Conservation (phyloP, 2,888 invertebrate genomes). For the Rotaria macrura region DNA sequence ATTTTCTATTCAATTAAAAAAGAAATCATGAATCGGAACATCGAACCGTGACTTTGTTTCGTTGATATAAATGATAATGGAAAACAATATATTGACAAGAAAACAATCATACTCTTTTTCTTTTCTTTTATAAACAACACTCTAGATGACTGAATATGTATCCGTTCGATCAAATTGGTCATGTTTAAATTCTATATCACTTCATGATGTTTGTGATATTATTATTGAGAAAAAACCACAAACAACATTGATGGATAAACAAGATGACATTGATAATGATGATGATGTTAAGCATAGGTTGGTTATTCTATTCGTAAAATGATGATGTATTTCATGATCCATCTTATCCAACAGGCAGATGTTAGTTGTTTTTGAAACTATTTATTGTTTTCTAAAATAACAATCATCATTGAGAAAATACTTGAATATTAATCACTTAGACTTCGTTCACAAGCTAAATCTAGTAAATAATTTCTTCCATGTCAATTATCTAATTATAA, state of each 20-base stretch:
- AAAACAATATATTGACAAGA: neutral
- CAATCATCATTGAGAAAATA: too few species aligned
- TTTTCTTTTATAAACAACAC: neutral
- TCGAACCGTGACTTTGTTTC: neutral
- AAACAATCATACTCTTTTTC: too few species aligned
- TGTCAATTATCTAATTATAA: too few species aligned
- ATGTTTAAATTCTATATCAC: neutral
- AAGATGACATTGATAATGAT: neutral
- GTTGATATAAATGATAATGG: too few species aligned
- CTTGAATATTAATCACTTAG: too few species aligned
- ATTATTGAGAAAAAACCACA: neutral
- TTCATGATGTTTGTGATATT: neutral
- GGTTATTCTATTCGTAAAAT: neutral
- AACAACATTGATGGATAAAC: neutral
- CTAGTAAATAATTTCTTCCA: too few species aligned
- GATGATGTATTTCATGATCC: too few species aligned
- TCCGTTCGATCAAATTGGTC: neutral
- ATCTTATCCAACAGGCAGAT: too few species aligned
- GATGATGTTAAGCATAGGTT: neutral
- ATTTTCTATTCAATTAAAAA: neutral
- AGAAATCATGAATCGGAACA: neutral
- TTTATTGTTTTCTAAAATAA: too few species aligned
- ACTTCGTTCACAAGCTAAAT: too few species aligned
- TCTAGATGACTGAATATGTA: neutral
- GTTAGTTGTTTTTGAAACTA: too few species aligned